Base-by-base conservation (phyloP, 1,140 invertebrate genomes). In the Globodera rostochiensis region DNA sequence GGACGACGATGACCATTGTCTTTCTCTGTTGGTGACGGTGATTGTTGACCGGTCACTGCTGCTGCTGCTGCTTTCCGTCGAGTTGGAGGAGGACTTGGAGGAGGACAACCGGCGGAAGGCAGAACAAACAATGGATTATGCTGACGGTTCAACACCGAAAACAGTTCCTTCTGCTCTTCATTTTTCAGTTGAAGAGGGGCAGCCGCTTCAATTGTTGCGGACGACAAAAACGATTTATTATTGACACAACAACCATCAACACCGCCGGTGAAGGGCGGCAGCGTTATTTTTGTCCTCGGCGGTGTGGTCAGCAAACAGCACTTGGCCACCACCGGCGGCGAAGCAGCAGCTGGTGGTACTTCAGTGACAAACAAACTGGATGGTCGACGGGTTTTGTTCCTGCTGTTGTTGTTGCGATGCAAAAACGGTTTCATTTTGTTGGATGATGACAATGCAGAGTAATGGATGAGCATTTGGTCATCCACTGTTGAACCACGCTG, bases 261-360 rank as follows among this genome's bases (percentile, higher is more conserved):
- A 13, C 7, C 50, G 50, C 50, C 50, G 4, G 11, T 64, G 69
- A 21, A 13, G 36, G 36, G 69, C 4, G 69, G 69, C 69, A 71
- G n/a, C 7, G 69, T 71, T 71, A 71, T 71, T 71, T 71, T 71
- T 4, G 69, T 71, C 69, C 46, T 71, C 4, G 69, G 69, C 15
- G 57, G 57, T 64, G 57, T 64, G 57, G 57, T 64, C 57, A 64
- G 57, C 57, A 64, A 64, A 64, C 57, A 64, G 57, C 69, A 71
- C 69, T 71, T 36, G 69, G 8, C 60, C 69, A 21, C 36, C 69
- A 19, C 25, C 46, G 9, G 6, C 15, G 3, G 57, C 57, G n/a
- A n/a, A 6, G 0, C 15, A 15, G 2, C 57, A 36, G 57, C 11
- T 19, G 57, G 57, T 64, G 13, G 69, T 21, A 71, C n/a, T 71